Conservation (phyloP, 2,113 vertebrate species). For the Calonectris borealis region DNA sequence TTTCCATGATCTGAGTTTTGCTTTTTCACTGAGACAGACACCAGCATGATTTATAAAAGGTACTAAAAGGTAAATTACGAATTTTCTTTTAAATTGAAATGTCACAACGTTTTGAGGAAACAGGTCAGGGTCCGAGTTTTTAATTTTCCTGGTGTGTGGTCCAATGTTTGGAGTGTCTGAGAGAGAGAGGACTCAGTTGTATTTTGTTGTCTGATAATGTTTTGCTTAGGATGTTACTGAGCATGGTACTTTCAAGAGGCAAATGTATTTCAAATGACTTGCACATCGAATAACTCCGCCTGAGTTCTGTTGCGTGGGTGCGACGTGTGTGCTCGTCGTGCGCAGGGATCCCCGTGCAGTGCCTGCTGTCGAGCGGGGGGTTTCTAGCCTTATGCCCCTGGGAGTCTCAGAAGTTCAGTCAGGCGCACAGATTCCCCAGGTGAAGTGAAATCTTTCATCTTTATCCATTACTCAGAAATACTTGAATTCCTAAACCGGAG, state of each 20-base stretch:
- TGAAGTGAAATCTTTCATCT: neutral
- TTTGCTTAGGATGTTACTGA: neutral
- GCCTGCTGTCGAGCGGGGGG: rapidly evolving
- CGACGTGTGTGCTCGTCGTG: rapidly evolving
- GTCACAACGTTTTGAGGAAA: neutral
- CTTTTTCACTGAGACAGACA: neutral
- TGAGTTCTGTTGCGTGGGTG: neutral
- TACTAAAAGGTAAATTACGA: neutral
- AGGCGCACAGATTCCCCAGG: rapidly evolving
- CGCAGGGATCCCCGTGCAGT: neutral
- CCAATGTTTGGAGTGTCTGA: neutral
- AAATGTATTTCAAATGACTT: neutral
- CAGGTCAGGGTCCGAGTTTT: neutral
- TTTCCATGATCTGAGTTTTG: neutral
- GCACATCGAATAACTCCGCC: neutral
- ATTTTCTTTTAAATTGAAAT: neutral
- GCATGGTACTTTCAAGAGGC: neutral
- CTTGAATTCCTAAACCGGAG: neutral
- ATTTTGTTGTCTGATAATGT: neutral
- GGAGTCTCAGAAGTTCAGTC: neutral
- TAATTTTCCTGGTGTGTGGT: neutral
- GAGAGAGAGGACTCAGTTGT: neutral
- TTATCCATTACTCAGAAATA: neutral
- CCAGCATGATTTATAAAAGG: neutral
- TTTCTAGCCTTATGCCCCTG: neutral